These are phyloP conservation scores for Micromussa lordhowensis DNA, from an alignment of 92 coral and sea anemone species.

Conservation along the genomic window DNA sequence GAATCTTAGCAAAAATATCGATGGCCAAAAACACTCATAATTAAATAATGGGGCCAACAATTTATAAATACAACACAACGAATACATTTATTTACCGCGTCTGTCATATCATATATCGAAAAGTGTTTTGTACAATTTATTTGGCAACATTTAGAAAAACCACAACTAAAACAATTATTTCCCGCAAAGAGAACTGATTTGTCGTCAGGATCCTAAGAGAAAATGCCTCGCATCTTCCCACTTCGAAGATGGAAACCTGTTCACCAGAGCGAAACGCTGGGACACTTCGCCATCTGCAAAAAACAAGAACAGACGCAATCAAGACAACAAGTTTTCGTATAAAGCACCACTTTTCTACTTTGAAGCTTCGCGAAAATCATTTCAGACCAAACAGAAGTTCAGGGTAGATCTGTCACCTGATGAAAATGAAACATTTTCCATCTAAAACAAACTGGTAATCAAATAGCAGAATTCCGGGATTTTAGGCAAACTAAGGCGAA, in stretches of 20 bases:
- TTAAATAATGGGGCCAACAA: neutral
- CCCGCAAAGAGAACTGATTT: neutral
- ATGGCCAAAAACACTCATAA: neutral
- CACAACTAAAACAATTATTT: neutral
- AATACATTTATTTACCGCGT: neutral
- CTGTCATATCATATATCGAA: neutral
- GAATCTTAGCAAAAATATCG: neutral
- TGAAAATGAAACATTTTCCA: too few relatives aligned
- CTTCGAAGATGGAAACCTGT: slow-evolving; percentile 73
- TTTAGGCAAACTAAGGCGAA: too few relatives aligned
- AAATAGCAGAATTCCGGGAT: too few relatives aligned
- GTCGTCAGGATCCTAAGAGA: slow-evolving; percentile 55
- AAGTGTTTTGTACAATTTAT: neutral
- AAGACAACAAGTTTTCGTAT: too few relatives aligned
- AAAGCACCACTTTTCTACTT: too few relatives aligned
- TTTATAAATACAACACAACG: slow-evolving; percentile 7
- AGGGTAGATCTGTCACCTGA: too few relatives aligned
- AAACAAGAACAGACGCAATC: neutral
- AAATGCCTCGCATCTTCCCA: slow-evolving; percentile 83
- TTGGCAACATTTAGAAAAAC: neutral
- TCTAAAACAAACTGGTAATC: too few relatives aligned
- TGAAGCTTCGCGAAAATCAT: neutral
- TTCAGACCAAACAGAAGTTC: neutral
- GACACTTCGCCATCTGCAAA: slow-evolving; percentile 67
- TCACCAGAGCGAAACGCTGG: slow-evolving; percentile 63